Evolutionary conservation across 2,888 invertebrate species (phyloP).

Genomic region (Tricholauxania praeusta): DNA sequence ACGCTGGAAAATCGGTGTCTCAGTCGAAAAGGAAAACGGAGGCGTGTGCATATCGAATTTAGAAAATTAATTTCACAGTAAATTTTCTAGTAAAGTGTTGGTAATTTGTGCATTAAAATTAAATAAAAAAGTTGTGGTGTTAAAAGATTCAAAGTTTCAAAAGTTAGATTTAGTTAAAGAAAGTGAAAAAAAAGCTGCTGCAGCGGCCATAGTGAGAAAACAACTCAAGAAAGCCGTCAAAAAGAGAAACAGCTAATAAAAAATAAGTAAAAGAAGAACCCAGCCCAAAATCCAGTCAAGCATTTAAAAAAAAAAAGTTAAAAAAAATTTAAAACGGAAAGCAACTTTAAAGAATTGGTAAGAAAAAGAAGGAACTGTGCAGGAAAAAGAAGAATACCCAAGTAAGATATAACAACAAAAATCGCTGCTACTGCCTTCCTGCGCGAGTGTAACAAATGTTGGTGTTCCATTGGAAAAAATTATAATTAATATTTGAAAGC

Average conservation of each 20-base stretch:
- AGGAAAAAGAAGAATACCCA: too few species aligned
- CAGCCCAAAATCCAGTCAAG: slow-evolving; percentile 64
- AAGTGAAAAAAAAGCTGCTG: background rate
- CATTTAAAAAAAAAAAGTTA: slow-evolving; percentile 49
- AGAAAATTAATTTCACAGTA: background rate
- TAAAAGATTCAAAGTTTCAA: background rate
- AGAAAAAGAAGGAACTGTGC: too few species aligned
- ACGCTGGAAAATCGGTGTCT: slow-evolving; percentile 24
- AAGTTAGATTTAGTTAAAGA: background rate
- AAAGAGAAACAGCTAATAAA: slow-evolving; percentile 37
- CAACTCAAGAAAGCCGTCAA: slow-evolving; percentile 11
- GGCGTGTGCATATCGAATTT: slow-evolving; percentile 11
- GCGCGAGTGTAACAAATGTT: too few species aligned
- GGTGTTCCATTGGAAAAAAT: too few species aligned
- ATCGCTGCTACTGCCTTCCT: too few species aligned
- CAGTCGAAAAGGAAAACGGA: slow-evolving; percentile 20
- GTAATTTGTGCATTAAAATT: slow-evolving; percentile 9
- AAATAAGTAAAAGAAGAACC: slow-evolving; percentile 47
- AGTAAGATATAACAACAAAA: too few species aligned
- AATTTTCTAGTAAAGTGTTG: background rate
- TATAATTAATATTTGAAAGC: background rate
- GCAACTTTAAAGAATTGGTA: too few species aligned
- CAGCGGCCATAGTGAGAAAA: slow-evolving; percentile 21
- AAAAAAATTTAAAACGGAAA: background rate
- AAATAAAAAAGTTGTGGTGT: background rate